Conservation (phyloP, 1,140 invertebrate species). For the Zaprionus ghesquierei region DNA sequence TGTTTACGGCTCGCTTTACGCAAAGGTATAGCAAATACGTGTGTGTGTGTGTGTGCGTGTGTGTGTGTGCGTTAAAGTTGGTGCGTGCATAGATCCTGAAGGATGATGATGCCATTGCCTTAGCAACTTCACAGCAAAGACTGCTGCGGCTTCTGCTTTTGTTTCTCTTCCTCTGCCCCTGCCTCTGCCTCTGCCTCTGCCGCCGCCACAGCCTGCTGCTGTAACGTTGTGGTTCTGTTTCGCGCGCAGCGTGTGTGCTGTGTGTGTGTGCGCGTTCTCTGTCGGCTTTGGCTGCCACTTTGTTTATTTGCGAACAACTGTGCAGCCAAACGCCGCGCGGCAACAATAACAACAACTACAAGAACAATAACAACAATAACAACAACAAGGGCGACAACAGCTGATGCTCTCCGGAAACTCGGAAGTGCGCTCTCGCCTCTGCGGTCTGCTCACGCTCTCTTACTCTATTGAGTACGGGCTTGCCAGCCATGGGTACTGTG, state of each 20-base stretch:
- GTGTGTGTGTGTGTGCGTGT: slow-evolving; percentile 13
- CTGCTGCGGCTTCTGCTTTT: slow-evolving; percentile 31
- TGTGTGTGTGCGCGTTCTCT: slow-evolving; percentile 16
- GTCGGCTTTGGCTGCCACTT: slow-evolving; percentile 55
- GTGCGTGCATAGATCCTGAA: slow-evolving; percentile 38
- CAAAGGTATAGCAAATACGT: slow-evolving; percentile 28
- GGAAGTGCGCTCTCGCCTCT: slow-evolving; percentile 2
- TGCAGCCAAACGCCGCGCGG: slow-evolving; percentile 48
- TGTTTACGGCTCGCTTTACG: slow-evolving; percentile 63
- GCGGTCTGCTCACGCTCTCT: neutral
- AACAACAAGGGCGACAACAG: slow-evolving; percentile 31
- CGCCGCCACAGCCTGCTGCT: slow-evolving; percentile 24
- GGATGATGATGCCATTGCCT: slow-evolving; percentile 77
- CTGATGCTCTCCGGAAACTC: slow-evolving; percentile 34
- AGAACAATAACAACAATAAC: slow-evolving; percentile 10
- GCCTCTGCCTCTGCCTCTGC: slow-evolving; percentile 15
- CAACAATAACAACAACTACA: slow-evolving; percentile 25
- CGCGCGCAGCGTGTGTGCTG: neutral
- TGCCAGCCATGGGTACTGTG: slow-evolving; percentile 17
- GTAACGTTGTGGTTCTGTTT: slow-evolving; percentile 26
- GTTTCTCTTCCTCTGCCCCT: slow-evolving; percentile 24
- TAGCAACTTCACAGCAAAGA: slow-evolving; percentile 46
- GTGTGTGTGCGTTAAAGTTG: slow-evolving; percentile 32
- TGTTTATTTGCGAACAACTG: slow-evolving; percentile 71
- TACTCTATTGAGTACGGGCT: neutral